Conservation (phyloP, 2,888 invertebrate genomes). For the Furcula furcula region DNA sequence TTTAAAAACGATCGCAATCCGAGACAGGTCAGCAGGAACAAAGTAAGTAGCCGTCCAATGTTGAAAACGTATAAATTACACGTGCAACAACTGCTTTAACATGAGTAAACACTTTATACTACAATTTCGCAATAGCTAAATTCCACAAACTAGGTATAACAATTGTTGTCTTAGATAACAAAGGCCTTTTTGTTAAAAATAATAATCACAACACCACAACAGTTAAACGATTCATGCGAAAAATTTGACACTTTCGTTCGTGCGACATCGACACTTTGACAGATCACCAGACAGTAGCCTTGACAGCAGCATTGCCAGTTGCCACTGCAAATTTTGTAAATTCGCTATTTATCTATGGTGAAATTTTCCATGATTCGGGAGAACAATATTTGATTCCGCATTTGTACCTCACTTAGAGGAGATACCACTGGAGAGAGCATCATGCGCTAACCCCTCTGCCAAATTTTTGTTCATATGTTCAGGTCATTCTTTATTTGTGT, state of each 20-base stretch:
- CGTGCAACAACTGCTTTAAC: slow-evolving; percentile 48
- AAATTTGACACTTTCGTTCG: slow-evolving; percentile 13
- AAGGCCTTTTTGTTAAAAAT: slow-evolving; percentile 59
- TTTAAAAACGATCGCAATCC: slow-evolving; percentile 67
- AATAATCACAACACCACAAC: slow-evolving; percentile 71
- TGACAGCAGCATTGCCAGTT: too few species aligned
- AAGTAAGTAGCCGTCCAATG: slow-evolving; percentile 59
- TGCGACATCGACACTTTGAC: too few species aligned
- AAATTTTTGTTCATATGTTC: too few species aligned
- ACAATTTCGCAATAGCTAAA: slow-evolving; percentile 43
- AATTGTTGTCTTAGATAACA: slow-evolving; percentile 53
- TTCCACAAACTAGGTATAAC: slow-evolving; percentile 43
- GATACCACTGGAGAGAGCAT: too few species aligned
- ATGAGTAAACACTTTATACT: slow-evolving; percentile 54
- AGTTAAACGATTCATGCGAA: slow-evolving; percentile 47
- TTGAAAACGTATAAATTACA: slow-evolving; percentile 48
- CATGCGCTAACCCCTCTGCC: too few species aligned
- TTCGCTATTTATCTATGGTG: too few species aligned
- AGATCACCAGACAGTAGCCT: too few species aligned
- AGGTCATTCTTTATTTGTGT: too few species aligned
- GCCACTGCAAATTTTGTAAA: too few species aligned
- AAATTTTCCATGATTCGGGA: too few species aligned
- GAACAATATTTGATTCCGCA: too few species aligned
- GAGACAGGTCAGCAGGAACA: slow-evolving; percentile 69
- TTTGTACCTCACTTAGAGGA: too few species aligned